Conservation (phyloP, 2,888 invertebrate species). For the Xanthostigma xanthostigma region DNA sequence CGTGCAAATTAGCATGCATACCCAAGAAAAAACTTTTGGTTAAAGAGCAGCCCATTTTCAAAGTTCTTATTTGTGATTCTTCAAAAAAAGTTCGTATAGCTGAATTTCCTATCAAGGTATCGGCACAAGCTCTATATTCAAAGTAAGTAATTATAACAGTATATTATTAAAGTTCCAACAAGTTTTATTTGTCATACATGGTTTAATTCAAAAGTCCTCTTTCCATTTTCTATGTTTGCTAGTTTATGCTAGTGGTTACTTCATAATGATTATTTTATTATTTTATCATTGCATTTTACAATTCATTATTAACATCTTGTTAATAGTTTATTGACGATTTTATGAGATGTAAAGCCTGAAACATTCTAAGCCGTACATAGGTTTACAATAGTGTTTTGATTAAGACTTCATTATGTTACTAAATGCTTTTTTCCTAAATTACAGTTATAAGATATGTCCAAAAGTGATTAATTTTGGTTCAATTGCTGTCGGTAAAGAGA, state of each 20-base stretch:
- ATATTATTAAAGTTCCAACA: background rate
- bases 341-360: too few relatives aligned
- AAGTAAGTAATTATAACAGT: conserved; percentile 6
- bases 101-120: conserved; percentile 19
- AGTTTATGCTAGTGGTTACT: too few relatives aligned
- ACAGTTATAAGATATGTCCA: conserved; percentile 42
- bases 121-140: conserved; percentile 16
- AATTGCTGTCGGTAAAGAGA: conserved; percentile 34
- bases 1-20: conserved; percentile 15
- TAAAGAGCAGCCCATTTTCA: conserved; percentile 16
- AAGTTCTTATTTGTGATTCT: conserved; percentile 18
- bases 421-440: conserved; percentile 4
- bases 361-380: too few relatives aligned
- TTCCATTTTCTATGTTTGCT: too few relatives aligned
- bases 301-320: too few relatives aligned
- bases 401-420: too few relatives aligned
- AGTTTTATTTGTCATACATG: too few relatives aligned
- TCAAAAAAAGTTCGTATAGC: conserved; percentile 15
- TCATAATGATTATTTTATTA: too few relatives aligned
- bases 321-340: too few relatives aligned
- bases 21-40: conserved; percentile 17
- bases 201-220: too few relatives aligned
- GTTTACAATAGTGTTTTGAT: too few relatives aligned
- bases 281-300: too few relatives aligned
- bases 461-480: conserved; percentile 43